Conservation (phyloP, 1,140 invertebrate genomes). For the Bombus balteatus region DNA sequence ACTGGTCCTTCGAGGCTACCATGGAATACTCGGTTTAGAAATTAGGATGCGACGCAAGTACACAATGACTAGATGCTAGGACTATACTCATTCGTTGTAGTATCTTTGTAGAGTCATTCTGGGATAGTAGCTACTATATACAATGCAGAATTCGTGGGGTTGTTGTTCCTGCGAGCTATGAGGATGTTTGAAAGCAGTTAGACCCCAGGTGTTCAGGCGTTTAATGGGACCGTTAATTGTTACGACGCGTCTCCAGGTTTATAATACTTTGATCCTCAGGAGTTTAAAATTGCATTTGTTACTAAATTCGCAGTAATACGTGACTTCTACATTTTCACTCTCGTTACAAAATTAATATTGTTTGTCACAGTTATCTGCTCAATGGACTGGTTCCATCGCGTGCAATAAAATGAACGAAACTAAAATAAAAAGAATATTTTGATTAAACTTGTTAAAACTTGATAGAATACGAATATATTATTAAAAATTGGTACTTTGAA, state of each 20-base stretch:
- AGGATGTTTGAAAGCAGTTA: not conserved
- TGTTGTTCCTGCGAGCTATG: not conserved
- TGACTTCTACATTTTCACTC: not conserved
- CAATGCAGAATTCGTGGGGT: not conserved
- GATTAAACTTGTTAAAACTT: no score
- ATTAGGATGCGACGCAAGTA: not conserved
- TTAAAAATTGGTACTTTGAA: no score
- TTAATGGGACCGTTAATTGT: not conserved
- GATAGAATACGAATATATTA: no score
- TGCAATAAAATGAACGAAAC: no score
- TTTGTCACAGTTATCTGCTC: not conserved
- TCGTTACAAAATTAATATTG: not conserved
- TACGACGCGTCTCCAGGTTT: not conserved
- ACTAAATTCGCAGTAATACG: not conserved
- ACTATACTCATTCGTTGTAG: not conserved
- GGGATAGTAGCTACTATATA: no score
- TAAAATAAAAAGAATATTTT: no score
- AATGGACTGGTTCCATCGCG: not conserved
- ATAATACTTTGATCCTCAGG: not conserved
- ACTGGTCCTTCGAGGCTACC: no score
- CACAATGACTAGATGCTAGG: not conserved
- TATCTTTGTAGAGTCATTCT: no score
- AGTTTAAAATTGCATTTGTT: not conserved
- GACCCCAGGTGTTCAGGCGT: not conserved
- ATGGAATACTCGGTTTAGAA: not conserved